Evolutionary conservation across 2,888 invertebrate species (phyloP), one percentile per base, ranked within the genome.

Genomic region (Xanthia togata): DNA sequence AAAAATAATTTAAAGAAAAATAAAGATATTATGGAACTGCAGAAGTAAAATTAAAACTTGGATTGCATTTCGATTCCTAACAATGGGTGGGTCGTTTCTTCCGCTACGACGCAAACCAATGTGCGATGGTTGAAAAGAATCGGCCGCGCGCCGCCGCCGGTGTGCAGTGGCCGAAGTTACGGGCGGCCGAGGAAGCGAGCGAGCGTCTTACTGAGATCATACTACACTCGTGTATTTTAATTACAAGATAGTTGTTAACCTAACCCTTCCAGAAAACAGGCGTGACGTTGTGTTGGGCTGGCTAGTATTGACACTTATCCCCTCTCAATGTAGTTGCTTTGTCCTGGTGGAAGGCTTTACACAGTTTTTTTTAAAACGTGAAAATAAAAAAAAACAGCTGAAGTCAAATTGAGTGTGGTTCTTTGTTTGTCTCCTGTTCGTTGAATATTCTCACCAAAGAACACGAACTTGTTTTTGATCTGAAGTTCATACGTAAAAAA

Each of bases 21-120:
- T 63, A 50, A 23, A 50, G 2, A n/a, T 47, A 55, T 38, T 53
- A 70, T 44, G 63, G 23, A 64, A 70, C 11, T 64, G 73, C 53
- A 75, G 44, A 74, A 80, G 81, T 83, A 79, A 86, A 86, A 88
- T 87, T 83, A 85, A 86, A 91, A 90, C 75, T 90, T 80, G 82
- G 88, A 91, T 91, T 91, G 89, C 88, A 92, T 91, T 89, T 83
- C 83, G 87, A 85, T 81, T 81, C 80, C 78, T 73, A 84, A 91
- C 91, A 91, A 91, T 89, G 83, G 87, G 82, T 71, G 76, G 87
- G 83, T 84, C 83, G 87, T 87, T 89, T 87, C 83, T 83, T 86
- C 82, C 73, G 78, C 78, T 81, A 83, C 85, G 85, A 83, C 73
- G 83, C 79, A 78, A 81, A 82, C 83, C 81, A 71, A 82, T 85